Conservation (phyloP, 2,113 vertebrate species). For the Alectura lathami region DNA sequence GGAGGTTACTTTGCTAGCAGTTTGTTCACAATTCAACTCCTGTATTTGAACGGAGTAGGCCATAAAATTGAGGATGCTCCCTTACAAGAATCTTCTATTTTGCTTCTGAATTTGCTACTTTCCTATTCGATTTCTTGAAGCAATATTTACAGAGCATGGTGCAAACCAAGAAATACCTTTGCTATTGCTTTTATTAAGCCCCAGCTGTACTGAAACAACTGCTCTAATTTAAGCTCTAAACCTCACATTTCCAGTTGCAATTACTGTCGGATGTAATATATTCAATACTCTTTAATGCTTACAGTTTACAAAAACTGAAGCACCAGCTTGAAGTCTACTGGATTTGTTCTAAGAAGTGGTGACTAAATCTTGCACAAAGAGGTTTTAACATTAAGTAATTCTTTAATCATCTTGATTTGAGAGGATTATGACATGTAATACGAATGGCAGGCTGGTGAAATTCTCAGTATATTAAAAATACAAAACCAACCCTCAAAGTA, state of each 20-base stretch:
- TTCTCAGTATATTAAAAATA: background rate
- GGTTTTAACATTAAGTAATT: background rate
- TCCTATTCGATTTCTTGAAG: background rate
- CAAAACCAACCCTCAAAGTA: background rate
- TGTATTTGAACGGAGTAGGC: background rate
- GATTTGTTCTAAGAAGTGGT: background rate
- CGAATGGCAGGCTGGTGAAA: background rate
- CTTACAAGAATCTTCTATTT: background rate
- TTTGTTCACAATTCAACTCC: background rate
- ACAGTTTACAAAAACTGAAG: background rate
- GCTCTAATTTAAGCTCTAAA: background rate
- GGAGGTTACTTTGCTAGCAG: background rate
- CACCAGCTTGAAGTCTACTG: background rate
- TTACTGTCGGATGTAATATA: background rate
- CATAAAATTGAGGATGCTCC: background rate
- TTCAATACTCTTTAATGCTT: background rate
- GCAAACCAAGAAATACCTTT: background rate
- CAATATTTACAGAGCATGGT: background rate
- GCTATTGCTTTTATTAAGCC: background rate
- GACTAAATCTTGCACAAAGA: background rate
- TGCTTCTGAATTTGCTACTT: background rate
- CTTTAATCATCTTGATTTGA: slow-evolving; percentile 22
- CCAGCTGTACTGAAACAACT: background rate
- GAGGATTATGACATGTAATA: background rate
- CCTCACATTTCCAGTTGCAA: background rate